Evolutionary conservation across 2,797 vertebrate genomes (phyloP).

Genomic region (Nyctalus aviator): DNA sequence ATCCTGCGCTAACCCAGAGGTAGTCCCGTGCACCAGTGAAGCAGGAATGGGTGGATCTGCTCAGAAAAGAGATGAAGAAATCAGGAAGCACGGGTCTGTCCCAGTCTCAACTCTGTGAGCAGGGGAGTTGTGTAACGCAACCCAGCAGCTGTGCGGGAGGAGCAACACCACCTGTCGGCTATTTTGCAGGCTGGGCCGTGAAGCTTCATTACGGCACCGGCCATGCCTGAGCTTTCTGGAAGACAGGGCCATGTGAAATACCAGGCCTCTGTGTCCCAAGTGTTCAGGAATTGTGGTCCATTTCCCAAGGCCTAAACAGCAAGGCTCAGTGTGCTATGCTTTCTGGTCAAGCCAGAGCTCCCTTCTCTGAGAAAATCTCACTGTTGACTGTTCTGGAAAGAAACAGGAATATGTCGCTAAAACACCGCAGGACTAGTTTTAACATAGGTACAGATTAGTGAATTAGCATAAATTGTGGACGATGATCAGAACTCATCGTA

Average conservation of each 20-base stretch:
- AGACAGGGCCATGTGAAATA: not conserved
- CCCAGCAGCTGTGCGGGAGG: not conserved
- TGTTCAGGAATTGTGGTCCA: not conserved
- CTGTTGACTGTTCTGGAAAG: conserved; percentile 7
- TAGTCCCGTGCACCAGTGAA: not conserved
- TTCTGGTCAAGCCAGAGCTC: not conserved
- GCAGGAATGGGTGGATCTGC: not conserved
- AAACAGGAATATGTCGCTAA: not conserved
- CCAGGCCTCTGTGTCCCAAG: not conserved
- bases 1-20: conserved; percentile 45
- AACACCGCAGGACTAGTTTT: not conserved
- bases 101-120: not conserved
- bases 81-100: not conserved
- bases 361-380: conserved; percentile 11
- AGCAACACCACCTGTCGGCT: not conserved
- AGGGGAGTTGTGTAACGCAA: not conserved
- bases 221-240: not conserved
- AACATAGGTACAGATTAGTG: not conserved
- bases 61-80: not conserved
- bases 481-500: not conserved
- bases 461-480: not conserved
- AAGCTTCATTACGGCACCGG: not conserved
- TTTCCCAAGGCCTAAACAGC: not conserved
- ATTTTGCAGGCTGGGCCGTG: not conserved
- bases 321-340: not conserved